Conservation (phyloP, 1,140 invertebrate species). For the Panagrolaimus sp. region DNA sequence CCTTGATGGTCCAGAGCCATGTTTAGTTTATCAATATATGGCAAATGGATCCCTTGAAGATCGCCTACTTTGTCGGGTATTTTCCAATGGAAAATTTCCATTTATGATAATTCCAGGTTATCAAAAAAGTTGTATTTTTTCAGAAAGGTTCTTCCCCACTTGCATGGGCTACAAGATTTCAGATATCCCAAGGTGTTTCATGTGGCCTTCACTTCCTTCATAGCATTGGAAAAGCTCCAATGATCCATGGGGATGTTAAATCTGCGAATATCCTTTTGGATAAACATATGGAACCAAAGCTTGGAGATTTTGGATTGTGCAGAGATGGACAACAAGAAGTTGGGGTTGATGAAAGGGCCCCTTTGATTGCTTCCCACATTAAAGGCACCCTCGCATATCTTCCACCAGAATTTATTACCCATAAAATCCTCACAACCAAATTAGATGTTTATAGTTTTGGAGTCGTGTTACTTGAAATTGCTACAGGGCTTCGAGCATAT, state of each 20-base stretch:
- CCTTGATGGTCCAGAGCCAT: conserved; percentile 70
- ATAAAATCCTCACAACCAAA: conserved; percentile 75
- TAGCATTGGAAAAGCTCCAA: conserved; percentile 71
- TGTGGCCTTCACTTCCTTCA: conserved; percentile 84
- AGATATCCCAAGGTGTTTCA: conserved; percentile 76
- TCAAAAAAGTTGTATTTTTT: too few species aligned
- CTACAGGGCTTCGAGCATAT: conserved; percentile 48
- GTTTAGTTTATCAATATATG: conserved; percentile 89
- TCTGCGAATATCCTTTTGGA: conserved; percentile 90
- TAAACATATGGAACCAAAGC: conserved; percentile 76
- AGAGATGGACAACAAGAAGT: conserved; percentile 68
- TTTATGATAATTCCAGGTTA: conserved; percentile 17
- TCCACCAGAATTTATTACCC: conserved; percentile 72
- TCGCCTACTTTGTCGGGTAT: conserved; percentile 68
- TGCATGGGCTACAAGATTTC: conserved; percentile 72
- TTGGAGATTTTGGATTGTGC: conserved; percentile 88
- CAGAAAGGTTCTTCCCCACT: conserved; percentile 65
- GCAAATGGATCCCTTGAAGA: conserved; percentile 83
- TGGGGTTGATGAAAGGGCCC: conserved; percentile 54
- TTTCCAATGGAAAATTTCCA: not conserved
- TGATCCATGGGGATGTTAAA: conserved; percentile 91
- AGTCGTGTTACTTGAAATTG: conserved; percentile 75
- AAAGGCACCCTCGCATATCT: conserved; percentile 84
- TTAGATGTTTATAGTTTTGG: conserved; percentile 91
- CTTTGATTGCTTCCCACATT: conserved; percentile 62